Evolutionary conservation across 2,113 vertebrate species (phyloP), one percentile per base, ranked within the genome.

Genomic region (Syrrhaptes paradoxus): DNA sequence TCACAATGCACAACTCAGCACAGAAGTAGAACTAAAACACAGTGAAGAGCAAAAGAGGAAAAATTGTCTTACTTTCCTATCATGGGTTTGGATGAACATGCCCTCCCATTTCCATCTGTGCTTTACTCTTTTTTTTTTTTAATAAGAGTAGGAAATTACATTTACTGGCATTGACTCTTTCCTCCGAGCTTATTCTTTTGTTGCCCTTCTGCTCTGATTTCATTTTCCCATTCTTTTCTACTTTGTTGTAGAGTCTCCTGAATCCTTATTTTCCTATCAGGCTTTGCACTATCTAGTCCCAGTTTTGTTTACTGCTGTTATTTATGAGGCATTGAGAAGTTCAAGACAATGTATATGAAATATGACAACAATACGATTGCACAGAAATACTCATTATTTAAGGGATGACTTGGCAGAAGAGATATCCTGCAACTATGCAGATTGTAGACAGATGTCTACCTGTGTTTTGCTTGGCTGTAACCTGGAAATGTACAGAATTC

Each of bases 381-480:
- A 58, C 12, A 73, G 78, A 90, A 91, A 87, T 32, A 20, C 62
- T 73, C 38, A 29, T 65, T 91, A 67, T 65, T 86, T 80, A 80
- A 77, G 43, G 28, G 72, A 74, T 72, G 61, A 93, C 77, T 19
- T 90, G 73, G 61, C 41, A 88, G 51, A 81, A 90, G 34, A 72
- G 31, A 74, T 31, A 80, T 70, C 72, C 76, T 92, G 61, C 67
- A 73, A 70, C 77, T 38, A 57, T 12, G 22, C 88, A 65, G 79
- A 76, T 6, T 90, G 75, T 45, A 93, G 78, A 74, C 85, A 95
- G 85, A 77, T 88, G 59, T 79, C 90, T 88, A 90, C 88, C 63
- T 94, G 75, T 61, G 31, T 74, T 94, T 84, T 82, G 22, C 71
- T 90, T 94, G 75, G 83, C 72, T 95, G 48, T 63, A 74, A 84